These are phyloP conservation scores for Pararge aegeria DNA, from an alignment of 1,140 invertebrate genomes.

Conservation along the genomic window DNA sequence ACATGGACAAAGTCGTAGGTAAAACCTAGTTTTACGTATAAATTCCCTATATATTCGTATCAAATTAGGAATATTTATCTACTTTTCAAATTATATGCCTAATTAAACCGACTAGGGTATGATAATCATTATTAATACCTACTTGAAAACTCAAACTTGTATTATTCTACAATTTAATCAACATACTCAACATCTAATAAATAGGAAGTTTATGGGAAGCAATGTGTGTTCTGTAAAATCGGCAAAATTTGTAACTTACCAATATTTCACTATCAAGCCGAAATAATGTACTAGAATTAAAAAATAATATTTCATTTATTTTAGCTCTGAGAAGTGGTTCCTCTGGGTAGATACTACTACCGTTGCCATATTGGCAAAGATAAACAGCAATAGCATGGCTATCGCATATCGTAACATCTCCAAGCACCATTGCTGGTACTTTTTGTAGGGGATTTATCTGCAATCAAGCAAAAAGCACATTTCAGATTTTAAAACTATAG, in stretches of 20 bases:
- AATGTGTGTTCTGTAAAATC: too few species aligned
- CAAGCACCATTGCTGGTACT: slow-evolving; percentile 47
- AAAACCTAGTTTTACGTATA: too few species aligned
- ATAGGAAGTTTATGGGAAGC: too few species aligned
- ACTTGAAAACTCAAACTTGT: too few species aligned
- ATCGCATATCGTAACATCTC: slow-evolving; percentile 42
- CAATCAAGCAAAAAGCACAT: slow-evolving; percentile 5
- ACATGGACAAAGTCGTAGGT: too few species aligned
- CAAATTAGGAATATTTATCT: too few species aligned
- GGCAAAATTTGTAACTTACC: slow-evolving; percentile 51
- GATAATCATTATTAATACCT: too few species aligned
- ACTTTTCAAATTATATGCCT: too few species aligned
- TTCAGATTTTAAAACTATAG: background rate
- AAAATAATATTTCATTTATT: slow-evolving; percentile 57
- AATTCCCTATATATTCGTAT: too few species aligned
- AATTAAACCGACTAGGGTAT: too few species aligned
- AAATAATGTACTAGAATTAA: slow-evolving; percentile 53
- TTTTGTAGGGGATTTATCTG: slow-evolving; percentile 65
- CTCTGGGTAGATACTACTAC: slow-evolving; percentile 41
- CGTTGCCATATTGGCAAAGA: slow-evolving; percentile 36
- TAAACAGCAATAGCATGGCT: slow-evolving; percentile 62
- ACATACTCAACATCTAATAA: too few species aligned
- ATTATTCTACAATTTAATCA: too few species aligned
- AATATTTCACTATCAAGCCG: slow-evolving; percentile 53
- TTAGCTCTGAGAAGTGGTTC: slow-evolving; percentile 33